Evolutionary conservation across 1,140 invertebrate genomes (phyloP).

Genomic region (Nomia melanderi): DNA sequence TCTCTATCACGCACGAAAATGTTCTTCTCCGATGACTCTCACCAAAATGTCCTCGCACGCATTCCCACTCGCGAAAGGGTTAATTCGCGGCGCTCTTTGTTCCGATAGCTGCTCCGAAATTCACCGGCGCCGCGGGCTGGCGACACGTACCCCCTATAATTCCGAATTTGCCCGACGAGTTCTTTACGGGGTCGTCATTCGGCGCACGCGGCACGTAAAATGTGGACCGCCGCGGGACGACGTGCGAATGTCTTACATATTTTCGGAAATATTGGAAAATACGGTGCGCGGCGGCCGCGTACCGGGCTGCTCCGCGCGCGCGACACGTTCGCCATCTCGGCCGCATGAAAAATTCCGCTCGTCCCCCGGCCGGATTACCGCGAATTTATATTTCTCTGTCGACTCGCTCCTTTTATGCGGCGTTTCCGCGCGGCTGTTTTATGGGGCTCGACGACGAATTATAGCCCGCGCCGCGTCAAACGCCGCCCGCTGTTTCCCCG

Average conservation of each 20-base stretch:
- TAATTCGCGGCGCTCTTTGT: not conserved
- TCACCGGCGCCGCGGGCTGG: not conserved
- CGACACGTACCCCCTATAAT: not conserved
- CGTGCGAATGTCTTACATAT: constrained; percentile 28
- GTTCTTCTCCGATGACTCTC: too few species aligned
- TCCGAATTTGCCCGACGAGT: constrained; percentile 17
- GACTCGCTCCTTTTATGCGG: not conserved
- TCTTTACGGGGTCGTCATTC: constrained; percentile 39
- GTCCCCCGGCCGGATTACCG: constrained; percentile 4
- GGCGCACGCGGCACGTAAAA: constrained; percentile 21
- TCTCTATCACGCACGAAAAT: too few species aligned
- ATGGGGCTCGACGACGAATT: constrained; percentile 1
- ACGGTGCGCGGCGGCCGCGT: not conserved
- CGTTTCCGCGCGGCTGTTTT: constrained; percentile 11
- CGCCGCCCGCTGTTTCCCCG: constrained; percentile 1
- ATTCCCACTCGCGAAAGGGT: not conserved
- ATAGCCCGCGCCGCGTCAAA: constrained; percentile 16
- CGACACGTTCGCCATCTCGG: constrained; percentile 2
- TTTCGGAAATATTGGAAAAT: constrained; percentile 40
- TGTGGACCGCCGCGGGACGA: constrained; percentile 8
- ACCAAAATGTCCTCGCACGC: not conserved
- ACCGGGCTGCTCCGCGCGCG: not conserved
- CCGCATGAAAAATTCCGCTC: constrained; percentile 11
- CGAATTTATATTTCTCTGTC: constrained; percentile 31
- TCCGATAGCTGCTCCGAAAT: not conserved